Percentiles rank a stretch among this genome's conserved stretches.
Conservation (phyloP, 1,140 invertebrate species). For the Drosophila quadrilineata region DNA sequence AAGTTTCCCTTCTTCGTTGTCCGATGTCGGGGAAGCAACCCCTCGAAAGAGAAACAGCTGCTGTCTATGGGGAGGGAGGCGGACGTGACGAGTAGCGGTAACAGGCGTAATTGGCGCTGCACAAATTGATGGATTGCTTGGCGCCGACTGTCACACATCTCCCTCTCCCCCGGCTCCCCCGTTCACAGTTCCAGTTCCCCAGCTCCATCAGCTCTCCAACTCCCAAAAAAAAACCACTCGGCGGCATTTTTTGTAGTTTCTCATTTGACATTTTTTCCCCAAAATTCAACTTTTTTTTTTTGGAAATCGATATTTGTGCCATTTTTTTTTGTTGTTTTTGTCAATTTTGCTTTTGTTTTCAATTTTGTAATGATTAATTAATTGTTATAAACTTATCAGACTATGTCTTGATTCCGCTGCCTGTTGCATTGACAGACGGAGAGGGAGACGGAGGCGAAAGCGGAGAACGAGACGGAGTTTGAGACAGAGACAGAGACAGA, state of each 20-base stretch:
- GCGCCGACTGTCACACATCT: constrained; percentile 70
- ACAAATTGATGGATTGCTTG: constrained; percentile 70
- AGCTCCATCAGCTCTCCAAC: not conserved
- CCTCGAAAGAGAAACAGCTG: constrained; percentile 20
- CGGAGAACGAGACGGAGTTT: not conserved
- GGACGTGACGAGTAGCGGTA: constrained; percentile 70
- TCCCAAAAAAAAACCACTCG: constrained; percentile 44
- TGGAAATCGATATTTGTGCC: constrained; percentile 71
- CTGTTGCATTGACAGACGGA: constrained; percentile 37
- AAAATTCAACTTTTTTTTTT: constrained; percentile 15
- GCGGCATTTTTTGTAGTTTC: constrained; percentile 58
- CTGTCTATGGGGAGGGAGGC: constrained; percentile 6
- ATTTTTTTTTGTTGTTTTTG: constrained; percentile 65
- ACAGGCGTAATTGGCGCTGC: constrained; percentile 69
- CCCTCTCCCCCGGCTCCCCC: too few relatives aligned
- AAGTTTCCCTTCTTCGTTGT: constrained; percentile 15
- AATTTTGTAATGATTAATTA: constrained; percentile 68
- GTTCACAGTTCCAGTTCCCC: constrained; percentile 1
- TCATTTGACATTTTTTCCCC: constrained; percentile 36
- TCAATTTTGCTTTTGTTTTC: constrained; percentile 34
- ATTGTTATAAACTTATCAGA: constrained; percentile 47
- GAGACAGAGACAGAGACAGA: not conserved
- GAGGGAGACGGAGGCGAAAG: not conserved
- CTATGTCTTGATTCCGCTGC: constrained; percentile 20
- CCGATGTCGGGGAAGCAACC: not conserved